These are phyloP conservation scores for Monomorium pharaonis DNA, from an alignment of 1,140 invertebrate species.

Conservation along the genomic window DNA sequence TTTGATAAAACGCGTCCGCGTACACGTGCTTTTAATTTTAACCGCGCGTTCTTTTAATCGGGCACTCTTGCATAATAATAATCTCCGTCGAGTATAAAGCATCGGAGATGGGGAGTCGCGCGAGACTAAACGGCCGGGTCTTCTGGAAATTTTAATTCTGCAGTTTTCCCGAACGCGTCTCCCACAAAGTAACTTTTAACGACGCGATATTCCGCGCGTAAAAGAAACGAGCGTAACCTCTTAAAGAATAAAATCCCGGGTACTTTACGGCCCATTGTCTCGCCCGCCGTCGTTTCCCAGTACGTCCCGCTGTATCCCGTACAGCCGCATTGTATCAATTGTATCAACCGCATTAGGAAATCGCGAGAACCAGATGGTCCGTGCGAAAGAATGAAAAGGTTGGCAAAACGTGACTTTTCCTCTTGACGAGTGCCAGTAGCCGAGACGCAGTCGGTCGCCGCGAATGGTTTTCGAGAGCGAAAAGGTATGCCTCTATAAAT, in stretches of 20 bases:
- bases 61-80: background rate
- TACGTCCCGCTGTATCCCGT: background rate
- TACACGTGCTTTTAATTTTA: background rate
- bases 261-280: slow-evolving; percentile 39
- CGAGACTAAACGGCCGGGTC: background rate
- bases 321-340: slow-evolving; percentile 1
- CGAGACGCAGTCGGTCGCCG: slow-evolving; percentile 15
- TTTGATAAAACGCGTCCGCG: background rate
- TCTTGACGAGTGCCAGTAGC: background rate
- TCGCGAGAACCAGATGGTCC: slow-evolving; percentile 8
- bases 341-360: slow-evolving; percentile 36
- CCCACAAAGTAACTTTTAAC: background rate
- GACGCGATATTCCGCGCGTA: background rate
- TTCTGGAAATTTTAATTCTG: background rate
- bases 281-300: slow-evolving; percentile 13
- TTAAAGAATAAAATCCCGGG: slow-evolving; percentile 21
- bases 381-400: slow-evolving; percentile 23
- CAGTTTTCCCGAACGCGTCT: background rate
- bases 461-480: slow-evolving; percentile 21
- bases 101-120: too few species aligned
- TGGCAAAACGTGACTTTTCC: background rate
- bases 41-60: slow-evolving; percentile 33
- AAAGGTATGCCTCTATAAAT: slow-evolving; percentile 42
- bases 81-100: too few species aligned
- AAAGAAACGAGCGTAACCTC: background rate